These are phyloP conservation scores for Hyla sarda DNA, from an alignment of 2,113 vertebrate genomes.

Conservation along the genomic window DNA sequence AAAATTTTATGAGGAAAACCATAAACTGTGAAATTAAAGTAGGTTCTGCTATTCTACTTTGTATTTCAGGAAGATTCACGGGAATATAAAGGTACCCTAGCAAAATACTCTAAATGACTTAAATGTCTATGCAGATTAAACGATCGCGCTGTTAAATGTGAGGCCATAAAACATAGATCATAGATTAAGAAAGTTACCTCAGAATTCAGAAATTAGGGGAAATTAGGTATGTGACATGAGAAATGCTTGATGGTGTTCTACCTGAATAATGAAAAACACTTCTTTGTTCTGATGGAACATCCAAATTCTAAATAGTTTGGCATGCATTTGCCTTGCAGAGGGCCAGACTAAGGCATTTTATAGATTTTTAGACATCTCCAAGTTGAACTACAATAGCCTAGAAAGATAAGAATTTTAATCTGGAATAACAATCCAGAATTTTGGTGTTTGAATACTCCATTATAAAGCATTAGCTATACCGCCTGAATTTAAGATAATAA, in stretches of 20 bases:
- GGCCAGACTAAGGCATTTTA: background rate
- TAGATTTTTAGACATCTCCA: background rate
- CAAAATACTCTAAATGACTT: conserved; percentile 12
- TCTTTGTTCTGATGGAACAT: background rate
- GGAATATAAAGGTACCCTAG: conserved; percentile 36
- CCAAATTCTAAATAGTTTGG: background rate
- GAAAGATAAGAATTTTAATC: too few species aligned
- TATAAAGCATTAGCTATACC: background rate
- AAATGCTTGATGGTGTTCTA: background rate
- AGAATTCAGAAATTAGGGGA: background rate
- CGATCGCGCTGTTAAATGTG: conserved; percentile 7
- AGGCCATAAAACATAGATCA: background rate
- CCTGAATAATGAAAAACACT: background rate
- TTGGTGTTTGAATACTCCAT: too few species aligned
- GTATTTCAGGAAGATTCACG: conserved; percentile 65
- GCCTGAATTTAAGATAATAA: background rate
- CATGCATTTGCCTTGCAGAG: background rate
- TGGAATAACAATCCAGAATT: too few species aligned
- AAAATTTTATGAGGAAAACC: conserved; percentile 75
- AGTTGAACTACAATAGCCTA: too few species aligned
- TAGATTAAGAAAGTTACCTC: background rate
- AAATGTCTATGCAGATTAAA: background rate
- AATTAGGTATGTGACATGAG: background rate
- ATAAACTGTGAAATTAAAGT: conserved; percentile 77
- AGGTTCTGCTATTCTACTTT: conserved; percentile 68